Base-by-base conservation (phyloP, 2,888 invertebrate species). In the Mamestra brassicae region DNA sequence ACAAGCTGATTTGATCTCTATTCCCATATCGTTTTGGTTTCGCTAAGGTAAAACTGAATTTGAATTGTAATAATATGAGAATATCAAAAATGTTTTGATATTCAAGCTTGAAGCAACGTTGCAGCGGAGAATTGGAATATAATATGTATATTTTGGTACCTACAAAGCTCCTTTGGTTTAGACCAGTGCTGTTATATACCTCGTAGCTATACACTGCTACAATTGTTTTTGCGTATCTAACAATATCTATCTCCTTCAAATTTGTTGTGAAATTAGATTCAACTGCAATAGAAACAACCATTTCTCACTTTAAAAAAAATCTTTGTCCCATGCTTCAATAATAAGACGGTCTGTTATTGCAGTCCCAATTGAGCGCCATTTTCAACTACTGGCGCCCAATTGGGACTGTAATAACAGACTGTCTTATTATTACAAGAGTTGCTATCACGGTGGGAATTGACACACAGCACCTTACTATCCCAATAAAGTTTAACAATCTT, bases 1-100 rank as follows among this genome's bases (percentile, higher is more conserved):
- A 72, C 42, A 42, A 45, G 3, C 13, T 50, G 42, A 73, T 80
- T 36, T 45, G 36, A 62, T 26, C 42, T 55, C 17, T 7, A 55
- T 72, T 42, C 13, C 42, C 47, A 38, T 17, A 47, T 4, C 2
- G 36, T n/a, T 55, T 72, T 61, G 26, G 55, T 72, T 34, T 55
- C 10, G 34, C 38, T 55, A 7, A 17, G 3, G 17, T 50, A 50
- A 62, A 42, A 55, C 36, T 79, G 61, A 62, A 71, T 55, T 61
- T 55, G 54, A 72, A 72, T 55, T 72, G 42, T 50, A 45, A 73
- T 79, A 73, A 62, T 79, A 79, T n/a, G 17, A 26, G 3, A 61
- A 55, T 52, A 57, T 7, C 15, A 67, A 34, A 80, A 42, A 55
- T 13, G 15, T 55, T 66, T 62, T 6, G 52, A 26, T 76, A 26